Percentiles rank a stretch among this genome's conserved stretches.
Evolutionary conservation across 2,888 invertebrate species (phyloP).

Genomic region (Taenaris catops): DNA sequence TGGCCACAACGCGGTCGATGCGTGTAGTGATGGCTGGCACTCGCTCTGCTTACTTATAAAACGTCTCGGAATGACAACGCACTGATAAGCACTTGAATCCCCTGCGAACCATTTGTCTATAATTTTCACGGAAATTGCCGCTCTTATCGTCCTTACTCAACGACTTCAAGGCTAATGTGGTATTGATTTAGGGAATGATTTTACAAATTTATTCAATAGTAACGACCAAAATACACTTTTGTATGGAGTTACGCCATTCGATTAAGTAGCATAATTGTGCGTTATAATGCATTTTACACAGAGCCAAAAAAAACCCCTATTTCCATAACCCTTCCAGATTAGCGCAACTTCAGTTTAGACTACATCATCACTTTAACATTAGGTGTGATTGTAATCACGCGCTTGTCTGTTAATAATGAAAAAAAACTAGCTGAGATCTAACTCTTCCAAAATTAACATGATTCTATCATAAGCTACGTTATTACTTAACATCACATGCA

Average conservation of each 20-base stretch:
- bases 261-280: conserved; percentile 30
- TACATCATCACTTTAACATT: too few species aligned
- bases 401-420: too few species aligned
- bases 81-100: conserved; percentile 67
- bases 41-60: conserved; percentile 66
- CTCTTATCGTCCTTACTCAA: conserved; percentile 3
- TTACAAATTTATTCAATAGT: conserved; percentile 12
- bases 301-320: too few species aligned
- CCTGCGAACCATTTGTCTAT: conserved; percentile 55
- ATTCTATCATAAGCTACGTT: too few species aligned
- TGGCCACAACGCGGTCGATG: conserved; percentile 56
- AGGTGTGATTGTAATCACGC: too few species aligned
- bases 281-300: too few species aligned
- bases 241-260: conserved; percentile 16
- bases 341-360: too few species aligned
- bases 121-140: conserved; percentile 19
- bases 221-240: background rate
- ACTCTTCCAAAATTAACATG: too few species aligned
- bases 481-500: too few species aligned
- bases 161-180: background rate
- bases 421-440: too few species aligned
- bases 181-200: background rate
- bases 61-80: conserved; percentile 60
- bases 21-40: conserved; percentile 56
- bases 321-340: too few species aligned